Conservation (phyloP, 2,797 vertebrate species). For the Thunnus albacares region DNA sequence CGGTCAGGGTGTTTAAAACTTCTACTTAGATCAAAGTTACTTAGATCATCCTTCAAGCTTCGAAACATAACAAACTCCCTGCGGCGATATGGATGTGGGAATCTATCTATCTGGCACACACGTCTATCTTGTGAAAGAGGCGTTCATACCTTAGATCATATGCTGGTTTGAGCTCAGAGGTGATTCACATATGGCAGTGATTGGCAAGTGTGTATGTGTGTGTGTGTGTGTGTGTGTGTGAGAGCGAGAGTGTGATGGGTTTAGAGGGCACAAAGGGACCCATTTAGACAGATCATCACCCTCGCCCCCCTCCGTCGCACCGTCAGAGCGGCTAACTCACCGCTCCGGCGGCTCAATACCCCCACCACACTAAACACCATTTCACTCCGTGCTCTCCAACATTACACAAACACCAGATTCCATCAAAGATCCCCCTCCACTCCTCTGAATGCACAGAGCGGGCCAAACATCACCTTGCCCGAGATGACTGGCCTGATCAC, state of each 20-base stretch:
- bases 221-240: constrained; percentile 25
- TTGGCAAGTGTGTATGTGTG: constrained; percentile 60
- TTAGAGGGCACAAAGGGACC: constrained; percentile 79
- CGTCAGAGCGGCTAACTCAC: constrained; percentile 45
- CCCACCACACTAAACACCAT: constrained; percentile 54
- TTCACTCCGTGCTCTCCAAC: constrained; percentile 67
- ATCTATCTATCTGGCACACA: background rate
- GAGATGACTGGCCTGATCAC: constrained; percentile 74
- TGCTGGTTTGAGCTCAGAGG: constrained; percentile 51
- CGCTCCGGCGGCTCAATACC: constrained; percentile 8
- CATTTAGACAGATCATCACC: constrained; percentile 81
- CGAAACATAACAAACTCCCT: constrained; percentile 8
- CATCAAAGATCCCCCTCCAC: constrained; percentile 70
- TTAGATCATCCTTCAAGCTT: no score
- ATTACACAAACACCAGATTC: constrained; percentile 84
- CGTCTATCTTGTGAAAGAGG: constrained; percentile 55
- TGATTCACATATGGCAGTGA: constrained; percentile 80
- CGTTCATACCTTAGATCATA: constrained; percentile 59
- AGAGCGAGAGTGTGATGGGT: constrained; percentile 63
- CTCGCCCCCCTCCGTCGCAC: constrained; percentile 47
- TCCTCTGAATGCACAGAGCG: constrained; percentile 80
- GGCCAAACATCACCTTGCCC: constrained; percentile 72
- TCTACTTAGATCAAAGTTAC: background rate
- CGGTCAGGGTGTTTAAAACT: background rate
- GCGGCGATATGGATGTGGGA: background rate